A percentile compares a stretch with the other conserved stretches of the same genome.
These are phyloP conservation scores for Channa maculata DNA, from an alignment of 2,113 vertebrate genomes.

Conservation along the genomic window DNA sequence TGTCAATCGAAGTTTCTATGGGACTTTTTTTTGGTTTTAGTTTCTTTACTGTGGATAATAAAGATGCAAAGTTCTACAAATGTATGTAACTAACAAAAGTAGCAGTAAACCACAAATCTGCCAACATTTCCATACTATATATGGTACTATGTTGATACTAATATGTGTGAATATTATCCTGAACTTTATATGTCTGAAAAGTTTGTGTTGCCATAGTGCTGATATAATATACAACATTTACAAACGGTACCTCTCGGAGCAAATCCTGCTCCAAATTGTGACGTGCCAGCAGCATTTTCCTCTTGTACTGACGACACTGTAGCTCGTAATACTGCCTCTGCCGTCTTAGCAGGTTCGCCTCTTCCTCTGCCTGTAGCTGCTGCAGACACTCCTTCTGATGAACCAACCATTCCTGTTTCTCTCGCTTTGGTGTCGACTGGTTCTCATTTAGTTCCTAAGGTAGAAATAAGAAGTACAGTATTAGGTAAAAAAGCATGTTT, in stretches of 20 bases:
- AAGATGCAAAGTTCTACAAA: too few relatives aligned
- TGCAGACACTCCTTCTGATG: conserved; percentile 93
- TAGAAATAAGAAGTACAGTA: neutral
- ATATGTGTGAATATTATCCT: neutral
- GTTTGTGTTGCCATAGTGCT: neutral
- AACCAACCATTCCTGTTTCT: conserved; percentile 93
- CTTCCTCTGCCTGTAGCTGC: conserved; percentile 91
- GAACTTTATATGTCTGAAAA: neutral
- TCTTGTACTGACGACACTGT: conserved; percentile 92
- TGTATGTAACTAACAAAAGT: too few relatives aligned
- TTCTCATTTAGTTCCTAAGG: conserved; percentile 91
- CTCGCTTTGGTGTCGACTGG: conserved; percentile 92
- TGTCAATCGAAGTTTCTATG: too few relatives aligned
- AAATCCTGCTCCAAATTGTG: conserved; percentile 94
- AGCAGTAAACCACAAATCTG: too few relatives aligned
- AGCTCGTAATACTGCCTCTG: conserved; percentile 93
- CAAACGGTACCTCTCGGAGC: conserved; percentile 87
- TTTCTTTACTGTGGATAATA: too few relatives aligned
- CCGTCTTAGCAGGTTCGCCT: conserved; percentile 87
- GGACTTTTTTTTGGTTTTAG: too few relatives aligned
- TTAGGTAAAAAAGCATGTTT: too few relatives aligned
- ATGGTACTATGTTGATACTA: too few relatives aligned
- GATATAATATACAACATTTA: neutral
- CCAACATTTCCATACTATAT: too few relatives aligned
- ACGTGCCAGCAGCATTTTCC: conserved; percentile 90